Evolutionary conservation across 2,113 vertebrate genomes (phyloP), one percentile per base, ranked within the genome.

Genomic region (Dasyurus viverrinus): DNA sequence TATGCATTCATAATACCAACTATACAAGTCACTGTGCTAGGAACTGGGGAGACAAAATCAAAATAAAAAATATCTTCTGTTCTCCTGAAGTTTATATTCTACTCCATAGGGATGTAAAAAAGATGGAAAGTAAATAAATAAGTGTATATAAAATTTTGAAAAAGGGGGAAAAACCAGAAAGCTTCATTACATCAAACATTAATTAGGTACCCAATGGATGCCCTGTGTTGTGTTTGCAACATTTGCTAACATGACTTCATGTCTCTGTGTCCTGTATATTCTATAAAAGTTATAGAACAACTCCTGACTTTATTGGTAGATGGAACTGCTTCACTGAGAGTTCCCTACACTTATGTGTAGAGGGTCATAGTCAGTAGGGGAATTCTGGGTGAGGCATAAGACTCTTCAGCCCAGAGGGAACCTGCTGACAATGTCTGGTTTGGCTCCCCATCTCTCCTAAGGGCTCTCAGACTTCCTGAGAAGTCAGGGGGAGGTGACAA

Each of bases 231-330:
- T 16, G 3, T 68, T 68, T n/a, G 14, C 30, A 7, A 76, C 36
- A 76, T 76, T 36, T 19, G 60, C 30, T 19, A n/a, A 76, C 14
- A 8, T 76, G 60, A 76, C 60, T 76, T 76, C 14, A 68, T 36
- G 30, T 5, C 3, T 76, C 30, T 19, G 36, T 6, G 16, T n/a
- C n/a, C 14, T 0, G 0, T 19, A 36, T 1, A n/a, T 76, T 52
- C 50, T 52, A 52, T 42, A 42, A 76, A 76, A 76, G 36, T 76
- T 8, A 25, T 42, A 76, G 68, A 76, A 76, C 16, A 76, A 16
- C 22, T 76, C 36, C 68, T 42, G 36, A 76, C 36, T 76, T 76
- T 5, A 8, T 76, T 42, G 36, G 68, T 19, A 22, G 14, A 76
- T 4, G 36, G 19, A 76, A 42, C 42, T 76, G 6, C 36, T 14